These are phyloP conservation scores for Hirundo rustica DNA, from an alignment of 2,797 vertebrate species.

Conservation along the genomic window DNA sequence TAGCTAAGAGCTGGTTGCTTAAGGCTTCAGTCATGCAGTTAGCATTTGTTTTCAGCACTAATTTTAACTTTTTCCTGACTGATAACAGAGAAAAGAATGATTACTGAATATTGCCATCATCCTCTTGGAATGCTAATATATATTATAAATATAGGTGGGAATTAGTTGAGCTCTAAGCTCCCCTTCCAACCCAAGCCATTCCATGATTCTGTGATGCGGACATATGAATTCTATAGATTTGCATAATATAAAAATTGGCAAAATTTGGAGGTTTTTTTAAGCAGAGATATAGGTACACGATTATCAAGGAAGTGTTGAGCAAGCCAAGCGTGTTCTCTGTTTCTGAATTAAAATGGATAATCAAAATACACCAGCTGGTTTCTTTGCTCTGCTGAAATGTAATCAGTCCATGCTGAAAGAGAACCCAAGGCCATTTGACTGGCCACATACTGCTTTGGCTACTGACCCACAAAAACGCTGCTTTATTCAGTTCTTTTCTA, in stretches of 20 bases:
- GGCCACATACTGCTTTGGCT: background rate
- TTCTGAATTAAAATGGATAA: background rate
- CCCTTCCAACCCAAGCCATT: background rate
- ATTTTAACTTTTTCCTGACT: background rate
- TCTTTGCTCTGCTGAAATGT: background rate
- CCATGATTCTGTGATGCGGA: background rate
- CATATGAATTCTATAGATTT: background rate
- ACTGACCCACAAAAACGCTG: background rate
- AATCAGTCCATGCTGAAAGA: background rate
- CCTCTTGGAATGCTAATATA: background rate
- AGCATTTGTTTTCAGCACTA: background rate
- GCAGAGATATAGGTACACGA: background rate
- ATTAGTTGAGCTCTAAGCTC: background rate
- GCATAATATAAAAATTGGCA: background rate
- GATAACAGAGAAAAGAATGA: background rate
- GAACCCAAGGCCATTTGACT: background rate
- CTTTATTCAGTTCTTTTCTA: background rate
- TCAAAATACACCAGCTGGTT: background rate
- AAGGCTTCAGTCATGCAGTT: background rate
- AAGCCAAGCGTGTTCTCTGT: background rate
- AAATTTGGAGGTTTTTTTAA: accelerated
- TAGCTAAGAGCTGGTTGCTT: background rate
- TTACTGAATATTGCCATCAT: background rate
- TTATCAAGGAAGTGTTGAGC: background rate
- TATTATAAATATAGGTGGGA: background rate